Evolutionary conservation across 2,113 vertebrate genomes (phyloP).

Genomic region (Oceanites oceanicus): DNA sequence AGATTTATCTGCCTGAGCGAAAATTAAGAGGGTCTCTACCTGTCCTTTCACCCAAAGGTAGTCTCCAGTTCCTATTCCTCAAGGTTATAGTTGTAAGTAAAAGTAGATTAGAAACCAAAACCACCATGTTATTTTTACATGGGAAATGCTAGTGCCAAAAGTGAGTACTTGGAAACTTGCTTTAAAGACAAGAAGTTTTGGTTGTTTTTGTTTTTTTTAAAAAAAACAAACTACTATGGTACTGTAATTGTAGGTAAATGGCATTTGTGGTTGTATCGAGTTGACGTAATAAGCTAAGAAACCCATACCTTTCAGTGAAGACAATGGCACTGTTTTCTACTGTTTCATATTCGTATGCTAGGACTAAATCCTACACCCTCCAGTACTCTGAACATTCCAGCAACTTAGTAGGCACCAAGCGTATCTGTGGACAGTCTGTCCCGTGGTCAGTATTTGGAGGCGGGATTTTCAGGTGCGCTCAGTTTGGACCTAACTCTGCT

Average conservation of each 20-base stretch:
- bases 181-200: neutral
- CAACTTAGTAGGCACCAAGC: neutral
- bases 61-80: neutral
- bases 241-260: neutral
- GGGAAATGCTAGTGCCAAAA: constrained; percentile 36
- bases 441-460: neutral
- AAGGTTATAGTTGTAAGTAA: neutral
- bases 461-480: neutral
- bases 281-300: constrained; percentile 11
- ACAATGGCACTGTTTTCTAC: neutral
- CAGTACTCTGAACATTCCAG: neutral
- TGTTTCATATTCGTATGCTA: neutral
- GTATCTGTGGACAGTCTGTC: neutral
- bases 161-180: neutral
- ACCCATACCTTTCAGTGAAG: neutral
- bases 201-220: neutral
- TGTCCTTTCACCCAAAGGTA: neutral
- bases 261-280: neutral
- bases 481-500: neutral
- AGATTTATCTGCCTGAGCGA: neutral
- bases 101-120: neutral
- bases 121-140: constrained; percentile 1
- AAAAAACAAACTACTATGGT: neutral
- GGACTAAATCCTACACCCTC: neutral
- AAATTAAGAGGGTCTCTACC: neutral